These are phyloP conservation scores for Acanthaster planci DNA, from an alignment of 35 echinoderm and acorn worm species.

Conservation along the genomic window DNA sequence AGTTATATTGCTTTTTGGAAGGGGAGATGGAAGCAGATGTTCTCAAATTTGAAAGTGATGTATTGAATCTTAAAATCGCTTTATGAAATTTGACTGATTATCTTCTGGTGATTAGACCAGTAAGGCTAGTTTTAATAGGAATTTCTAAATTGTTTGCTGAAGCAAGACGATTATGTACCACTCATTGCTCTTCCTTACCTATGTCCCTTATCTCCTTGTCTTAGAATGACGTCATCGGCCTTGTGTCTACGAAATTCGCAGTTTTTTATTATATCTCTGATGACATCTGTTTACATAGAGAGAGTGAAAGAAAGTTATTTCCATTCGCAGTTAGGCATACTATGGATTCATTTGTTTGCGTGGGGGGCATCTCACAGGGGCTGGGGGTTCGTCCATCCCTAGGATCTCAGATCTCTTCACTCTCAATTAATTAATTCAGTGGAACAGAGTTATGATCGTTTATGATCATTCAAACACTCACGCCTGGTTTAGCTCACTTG, in stretches of 20 bases:
- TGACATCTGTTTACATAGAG: constrained; percentile 14
- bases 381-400: neutral
- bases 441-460: too few relatives aligned
- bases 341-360: neutral
- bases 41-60: too few relatives aligned
- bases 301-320: too few relatives aligned
- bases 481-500: too few relatives aligned
- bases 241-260: constrained; percentile 55
- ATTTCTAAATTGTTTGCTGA: neutral
- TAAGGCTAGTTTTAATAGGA: neutral
- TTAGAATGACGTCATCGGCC: constrained; percentile 59
- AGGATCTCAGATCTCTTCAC: neutral
- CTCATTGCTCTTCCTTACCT: neutral
- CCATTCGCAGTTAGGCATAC: neutral
- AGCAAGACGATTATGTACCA: neutral
- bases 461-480: too few relatives aligned
- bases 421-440: too few relatives aligned
- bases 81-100: too few relatives aligned
- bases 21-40: too few relatives aligned
- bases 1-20: too few relatives aligned
- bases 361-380: neutral
- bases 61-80: too few relatives aligned
- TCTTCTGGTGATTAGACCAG: neutral
- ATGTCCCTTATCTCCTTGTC: constrained; percentile 63
- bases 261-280: constrained; percentile 54